These are phyloP conservation scores for Zaprionus taronus DNA, from an alignment of 1,140 invertebrate genomes.

Conservation along the genomic window DNA sequence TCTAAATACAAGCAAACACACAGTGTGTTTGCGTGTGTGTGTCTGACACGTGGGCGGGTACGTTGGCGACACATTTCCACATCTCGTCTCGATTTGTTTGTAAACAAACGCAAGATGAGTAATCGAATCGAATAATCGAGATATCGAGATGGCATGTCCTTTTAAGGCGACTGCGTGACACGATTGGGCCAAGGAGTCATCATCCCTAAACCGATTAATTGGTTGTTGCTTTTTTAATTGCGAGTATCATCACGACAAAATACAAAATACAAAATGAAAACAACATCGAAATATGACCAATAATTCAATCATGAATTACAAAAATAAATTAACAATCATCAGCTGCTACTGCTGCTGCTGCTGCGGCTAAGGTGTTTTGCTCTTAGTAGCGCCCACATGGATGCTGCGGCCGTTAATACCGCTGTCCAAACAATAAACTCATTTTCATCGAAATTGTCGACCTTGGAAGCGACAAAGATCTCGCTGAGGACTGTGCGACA, in stretches of 20 bases:
- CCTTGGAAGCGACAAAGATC: constrained; percentile 66
- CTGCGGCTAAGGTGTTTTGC: constrained; percentile 59
- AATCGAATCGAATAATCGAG: constrained; percentile 49
- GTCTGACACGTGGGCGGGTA: constrained; percentile 34
- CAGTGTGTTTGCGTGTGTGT: constrained; percentile 4
- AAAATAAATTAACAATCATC: constrained; percentile 79
- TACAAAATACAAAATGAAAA: constrained; percentile 20
- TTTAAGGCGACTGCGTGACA: constrained; percentile 28
- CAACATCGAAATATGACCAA: constrained; percentile 30
- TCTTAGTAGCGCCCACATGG: constrained; percentile 64
- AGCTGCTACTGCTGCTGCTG: background rate
- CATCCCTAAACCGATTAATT: constrained; percentile 18
- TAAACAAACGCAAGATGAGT: constrained; percentile 74
- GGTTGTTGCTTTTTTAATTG: constrained; percentile 11
- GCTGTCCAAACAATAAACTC: constrained; percentile 79
- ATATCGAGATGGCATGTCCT: constrained; percentile 33
- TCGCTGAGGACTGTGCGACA: constrained; percentile 32
- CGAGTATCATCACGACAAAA: constrained; percentile 32
- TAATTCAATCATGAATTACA: constrained; percentile 78
- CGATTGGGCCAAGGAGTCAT: constrained; percentile 30
- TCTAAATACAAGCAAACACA: constrained; percentile 20
- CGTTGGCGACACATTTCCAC: constrained; percentile 54
- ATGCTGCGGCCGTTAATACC: constrained; percentile 20
- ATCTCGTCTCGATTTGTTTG: constrained; percentile 62
- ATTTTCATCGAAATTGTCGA: constrained; percentile 76